These are phyloP conservation scores for Rhagonycha fulva DNA, from an alignment of 2,888 invertebrate species.

Conservation along the genomic window DNA sequence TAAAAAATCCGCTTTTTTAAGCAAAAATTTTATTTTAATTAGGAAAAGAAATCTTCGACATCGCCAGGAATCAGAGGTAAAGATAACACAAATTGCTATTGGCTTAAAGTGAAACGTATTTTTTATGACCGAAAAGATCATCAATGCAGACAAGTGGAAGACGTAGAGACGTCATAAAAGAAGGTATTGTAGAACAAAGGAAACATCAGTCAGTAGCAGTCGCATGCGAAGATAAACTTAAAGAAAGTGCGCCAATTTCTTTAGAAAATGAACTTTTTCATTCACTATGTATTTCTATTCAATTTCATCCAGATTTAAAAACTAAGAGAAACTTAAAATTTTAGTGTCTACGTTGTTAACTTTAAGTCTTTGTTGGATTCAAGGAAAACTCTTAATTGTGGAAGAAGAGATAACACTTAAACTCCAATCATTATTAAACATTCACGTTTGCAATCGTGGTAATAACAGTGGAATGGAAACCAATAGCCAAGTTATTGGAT, in stretches of 20 bases:
- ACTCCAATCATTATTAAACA: neutral
- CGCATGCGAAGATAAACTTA: slow-evolving; percentile 43
- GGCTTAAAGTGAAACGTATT: slow-evolving; percentile 33
- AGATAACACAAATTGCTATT: slow-evolving; percentile 36
- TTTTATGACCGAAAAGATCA: slow-evolving; percentile 43
- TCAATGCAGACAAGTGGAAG: slow-evolving; percentile 46
- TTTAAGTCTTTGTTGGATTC: neutral
- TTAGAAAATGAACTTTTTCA: slow-evolving; percentile 44
- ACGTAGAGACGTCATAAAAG: slow-evolving; percentile 44
- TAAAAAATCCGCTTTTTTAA: neutral
- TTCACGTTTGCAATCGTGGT: neutral
- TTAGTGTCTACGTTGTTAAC: neutral
- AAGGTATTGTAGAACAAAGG: slow-evolving; percentile 42
- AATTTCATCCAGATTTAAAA: slow-evolving; percentile 30
- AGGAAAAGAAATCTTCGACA: neutral
- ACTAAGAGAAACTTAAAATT: neutral
- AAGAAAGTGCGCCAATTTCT: slow-evolving; percentile 47
- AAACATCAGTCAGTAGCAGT: slow-evolving; percentile 45
- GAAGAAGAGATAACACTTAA: neutral
- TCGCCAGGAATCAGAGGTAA: slow-evolving; percentile 3
- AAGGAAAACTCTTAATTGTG: neutral
- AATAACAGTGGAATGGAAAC: neutral
- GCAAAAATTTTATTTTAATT: neutral
- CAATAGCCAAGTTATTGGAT: neutral
- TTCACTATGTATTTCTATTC: slow-evolving; percentile 28